Evolutionary conservation across 2,797 vertebrate genomes (phyloP).

Genomic region (Silurus aristotelis): DNA sequence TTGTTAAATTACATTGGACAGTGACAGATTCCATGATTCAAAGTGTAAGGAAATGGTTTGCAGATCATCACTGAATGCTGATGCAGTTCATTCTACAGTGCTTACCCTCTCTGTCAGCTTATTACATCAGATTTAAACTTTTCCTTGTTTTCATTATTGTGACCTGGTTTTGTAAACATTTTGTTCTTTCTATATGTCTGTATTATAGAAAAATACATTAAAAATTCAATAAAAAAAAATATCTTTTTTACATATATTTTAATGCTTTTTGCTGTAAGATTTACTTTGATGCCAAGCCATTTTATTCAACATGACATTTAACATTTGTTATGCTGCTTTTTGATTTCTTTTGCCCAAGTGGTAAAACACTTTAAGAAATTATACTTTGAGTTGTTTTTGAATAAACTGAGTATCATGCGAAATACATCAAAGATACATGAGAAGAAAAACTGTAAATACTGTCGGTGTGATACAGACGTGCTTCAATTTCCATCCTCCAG

Average conservation of each 20-base stretch:
- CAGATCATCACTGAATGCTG: not conserved
- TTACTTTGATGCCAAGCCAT: not conserved
- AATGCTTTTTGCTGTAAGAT: not conserved
- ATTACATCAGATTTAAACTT: not conserved
- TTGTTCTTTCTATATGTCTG: not conserved
- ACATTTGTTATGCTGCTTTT: not conserved
- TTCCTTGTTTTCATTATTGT: not conserved
- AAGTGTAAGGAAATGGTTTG: not conserved
- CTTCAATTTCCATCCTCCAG: slow-evolving; percentile 1
- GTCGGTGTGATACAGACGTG: no score
- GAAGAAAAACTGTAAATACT: not conserved
- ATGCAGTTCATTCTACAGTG: not conserved
- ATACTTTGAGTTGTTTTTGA: not conserved
- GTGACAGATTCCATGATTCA: not conserved
- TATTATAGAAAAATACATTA: not conserved
- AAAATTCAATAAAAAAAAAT: not conserved
- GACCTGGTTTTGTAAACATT: not conserved
- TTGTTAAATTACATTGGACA: not conserved
- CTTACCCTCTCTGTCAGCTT: not conserved
- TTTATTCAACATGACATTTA: not conserved
- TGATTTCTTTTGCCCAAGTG: not conserved
- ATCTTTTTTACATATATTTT: no score
- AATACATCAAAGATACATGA: not conserved
- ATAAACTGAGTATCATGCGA: not conserved
- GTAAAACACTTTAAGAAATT: not conserved